These are phyloP conservation scores for Epinotia demarniana DNA, from an alignment of 2,888 invertebrate genomes.

Conservation along the genomic window DNA sequence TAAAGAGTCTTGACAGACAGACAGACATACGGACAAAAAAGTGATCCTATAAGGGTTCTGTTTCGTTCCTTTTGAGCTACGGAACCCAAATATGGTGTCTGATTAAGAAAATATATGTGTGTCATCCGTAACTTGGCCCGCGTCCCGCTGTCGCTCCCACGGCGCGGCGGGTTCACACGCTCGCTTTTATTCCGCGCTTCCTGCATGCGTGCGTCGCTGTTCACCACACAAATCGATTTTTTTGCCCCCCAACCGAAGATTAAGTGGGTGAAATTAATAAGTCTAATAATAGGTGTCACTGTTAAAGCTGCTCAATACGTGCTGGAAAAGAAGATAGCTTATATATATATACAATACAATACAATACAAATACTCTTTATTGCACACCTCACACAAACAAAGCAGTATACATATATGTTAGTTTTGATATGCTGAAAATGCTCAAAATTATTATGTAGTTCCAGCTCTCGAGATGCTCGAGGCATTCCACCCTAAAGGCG, in stretches of 20 bases:
- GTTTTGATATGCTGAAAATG: too few species aligned
- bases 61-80: too few species aligned
- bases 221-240: constrained; percentile 23
- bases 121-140: constrained; percentile 27
- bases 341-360: too few species aligned
- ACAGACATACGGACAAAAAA: too few species aligned
- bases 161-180: constrained; percentile 34
- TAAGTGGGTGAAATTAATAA: constrained; percentile 24
- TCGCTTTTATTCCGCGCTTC: constrained; percentile 29
- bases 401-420: too few species aligned
- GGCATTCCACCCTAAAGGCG: too few species aligned
- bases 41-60: too few species aligned
- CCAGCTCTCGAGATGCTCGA: too few species aligned
- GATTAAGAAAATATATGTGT: constrained; percentile 2
- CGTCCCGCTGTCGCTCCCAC: constrained; percentile 3
- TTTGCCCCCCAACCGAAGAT: constrained; percentile 21
- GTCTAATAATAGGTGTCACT: background rate
- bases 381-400: too few species aligned
- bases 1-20: too few species aligned
- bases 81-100: background rate
- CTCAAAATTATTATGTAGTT: too few species aligned
- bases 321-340: background rate
- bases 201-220: constrained; percentile 16
- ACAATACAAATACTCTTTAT: too few species aligned
- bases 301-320: background rate